These are phyloP conservation scores for Rotaria socialis DNA, from an alignment of 2,888 invertebrate genomes.

Conservation along the genomic window DNA sequence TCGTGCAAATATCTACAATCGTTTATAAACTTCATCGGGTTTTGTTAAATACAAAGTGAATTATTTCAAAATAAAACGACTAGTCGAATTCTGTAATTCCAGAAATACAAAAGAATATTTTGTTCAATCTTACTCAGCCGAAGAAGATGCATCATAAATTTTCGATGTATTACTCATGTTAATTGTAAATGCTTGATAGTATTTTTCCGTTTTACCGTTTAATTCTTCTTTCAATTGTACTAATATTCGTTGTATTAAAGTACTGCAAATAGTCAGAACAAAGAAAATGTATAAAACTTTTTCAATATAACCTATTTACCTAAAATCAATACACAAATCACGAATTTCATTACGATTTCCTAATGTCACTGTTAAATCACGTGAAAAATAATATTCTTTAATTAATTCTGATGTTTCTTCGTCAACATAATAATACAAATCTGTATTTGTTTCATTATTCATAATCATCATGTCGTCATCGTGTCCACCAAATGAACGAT, in stretches of 20 bases:
- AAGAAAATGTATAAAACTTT: neutral
- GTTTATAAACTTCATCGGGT: no score
- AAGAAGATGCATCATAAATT: neutral
- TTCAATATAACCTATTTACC: neutral
- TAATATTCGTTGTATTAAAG: neutral
- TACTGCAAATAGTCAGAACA: neutral
- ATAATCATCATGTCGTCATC: neutral
- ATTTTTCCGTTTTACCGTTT: constrained; percentile 18
- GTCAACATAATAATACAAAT: constrained; percentile 23
- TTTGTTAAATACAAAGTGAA: no score
- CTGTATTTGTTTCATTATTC: neutral
- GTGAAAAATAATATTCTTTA: constrained; percentile 33
- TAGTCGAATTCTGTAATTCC: no score
- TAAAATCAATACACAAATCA: neutral
- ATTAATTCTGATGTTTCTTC: constrained; percentile 28
- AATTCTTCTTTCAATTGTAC: constrained; percentile 26
- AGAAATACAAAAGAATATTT: no score
- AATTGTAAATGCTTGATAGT: constrained; percentile 16
- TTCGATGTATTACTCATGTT: neutral
- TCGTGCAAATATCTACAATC: no score
- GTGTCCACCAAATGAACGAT: neutral
- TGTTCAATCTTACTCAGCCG: neutral
- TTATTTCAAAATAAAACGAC: no score
- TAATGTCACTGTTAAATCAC: constrained; percentile 33
- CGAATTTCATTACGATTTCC: constrained; percentile 13